Base-by-base conservation (phyloP, 2,888 invertebrate genomes). In the Polyommatus icarus region DNA sequence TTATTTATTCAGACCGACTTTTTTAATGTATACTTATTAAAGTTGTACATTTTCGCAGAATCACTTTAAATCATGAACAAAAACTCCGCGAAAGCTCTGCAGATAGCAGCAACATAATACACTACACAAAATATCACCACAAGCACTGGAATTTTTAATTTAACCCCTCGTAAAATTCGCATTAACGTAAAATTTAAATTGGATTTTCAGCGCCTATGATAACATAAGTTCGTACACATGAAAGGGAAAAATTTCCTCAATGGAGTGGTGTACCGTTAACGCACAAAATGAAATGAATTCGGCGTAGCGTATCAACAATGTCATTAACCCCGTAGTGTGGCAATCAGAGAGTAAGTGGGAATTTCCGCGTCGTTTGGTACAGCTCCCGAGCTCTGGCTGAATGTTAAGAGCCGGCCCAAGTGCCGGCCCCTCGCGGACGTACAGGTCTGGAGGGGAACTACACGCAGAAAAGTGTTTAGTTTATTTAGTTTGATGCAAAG, bases 301-400 rank as follows among this genome's bases (percentile, higher is more conserved):
- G 89, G 90, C 88, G 87, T 91, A 91, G 88, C 89, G 89, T 91
- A 92, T 91, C 91, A 91, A 91, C 92, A 91, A 91, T 90, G 89
- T 90, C 91, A 92, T 92, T 92, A 91, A 89, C 90, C 90, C 89
- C 90, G 90, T 91, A 92, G 91, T 92, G 92, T 91, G 91, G 92
- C 92, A 92, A 92, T 92, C 92, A 92, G 89, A 86, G 90, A 90
- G 89, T 92, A 92, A 92, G 92, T 92, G 92, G 91, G 91, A 90
- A 92, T 92, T 92, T 92, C 92, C 92, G 92, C 92, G 88, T 91
- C 92, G 92, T 93, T 92, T 91, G 91, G 87, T 90, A 88, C 91
- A 90, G 88, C 88, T 89, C 89, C 87, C 88, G 54, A 18, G 18
- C 54, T 54, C 54, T 15, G 84, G 89, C 90, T 89, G 91, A 91